phyloP scores from a whole-genome alignment of 2,113 vertebrate species.

The Macaca nemestrina region DNA sequence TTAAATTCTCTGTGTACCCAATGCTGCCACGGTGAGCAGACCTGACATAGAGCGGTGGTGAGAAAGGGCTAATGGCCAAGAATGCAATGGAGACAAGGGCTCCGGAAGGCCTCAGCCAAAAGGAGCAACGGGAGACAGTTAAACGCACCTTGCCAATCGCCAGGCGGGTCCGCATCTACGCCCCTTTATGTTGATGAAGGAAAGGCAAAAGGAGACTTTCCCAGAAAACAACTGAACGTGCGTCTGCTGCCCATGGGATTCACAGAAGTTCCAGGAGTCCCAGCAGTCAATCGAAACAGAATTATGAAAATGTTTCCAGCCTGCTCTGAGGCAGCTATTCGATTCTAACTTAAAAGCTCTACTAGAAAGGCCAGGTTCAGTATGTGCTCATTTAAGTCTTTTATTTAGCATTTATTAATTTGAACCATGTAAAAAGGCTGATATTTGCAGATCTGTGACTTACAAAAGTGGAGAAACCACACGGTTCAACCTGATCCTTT shows the following conservation, averaged over 20 bases:
- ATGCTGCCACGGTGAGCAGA: not conserved
- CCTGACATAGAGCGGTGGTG: no score
- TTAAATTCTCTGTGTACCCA: not conserved
- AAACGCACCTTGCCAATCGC: not conserved
- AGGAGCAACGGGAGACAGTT: not conserved
- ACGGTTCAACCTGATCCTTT: not conserved
- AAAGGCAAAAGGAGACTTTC: not conserved
- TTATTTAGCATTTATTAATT: not conserved
- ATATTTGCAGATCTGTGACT: not conserved
- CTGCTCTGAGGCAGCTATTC: not conserved
- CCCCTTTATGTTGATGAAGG: not conserved
- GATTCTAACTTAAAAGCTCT: not conserved
- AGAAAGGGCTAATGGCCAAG: not conserved
- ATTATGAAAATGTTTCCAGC: not conserved
- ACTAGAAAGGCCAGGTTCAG: not conserved
- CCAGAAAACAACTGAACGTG: not conserved
- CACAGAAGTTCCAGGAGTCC: not conserved
- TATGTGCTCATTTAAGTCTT: fast-evolving
- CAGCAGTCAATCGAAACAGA: not conserved
- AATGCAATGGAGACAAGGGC: fast-evolving
- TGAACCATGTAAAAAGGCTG: not conserved
- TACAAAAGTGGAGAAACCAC: fast-evolving
- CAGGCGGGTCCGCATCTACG: fast-evolving
- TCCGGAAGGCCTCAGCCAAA: not conserved
- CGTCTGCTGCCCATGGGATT: not conserved